Evolutionary conservation across 2,888 invertebrate genomes (phyloP), one percentile per base, ranked within the genome.

Genomic region (Aelia acuminata): DNA sequence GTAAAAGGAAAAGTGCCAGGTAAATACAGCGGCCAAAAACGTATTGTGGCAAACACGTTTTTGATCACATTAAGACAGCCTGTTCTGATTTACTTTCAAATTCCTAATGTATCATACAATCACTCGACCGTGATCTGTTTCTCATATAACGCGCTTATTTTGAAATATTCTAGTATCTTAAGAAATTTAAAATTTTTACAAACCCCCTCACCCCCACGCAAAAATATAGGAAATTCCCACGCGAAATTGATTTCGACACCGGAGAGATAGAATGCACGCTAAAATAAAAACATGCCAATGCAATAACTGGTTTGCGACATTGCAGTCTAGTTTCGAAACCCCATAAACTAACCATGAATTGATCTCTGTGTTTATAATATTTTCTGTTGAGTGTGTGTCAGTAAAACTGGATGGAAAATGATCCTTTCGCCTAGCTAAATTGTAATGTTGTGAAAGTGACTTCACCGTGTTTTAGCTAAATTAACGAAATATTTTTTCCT

Each of bases 111-210:
- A 35, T 11, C 11, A 70, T 70, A 35, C 63, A 70, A 11, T 70
- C 63, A 35, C 63, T 70, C 35, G 63, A 20, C 63, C 63, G 35
- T 70, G 63, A 70, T 70, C 63, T 10, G 63, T 20, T 70, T 70
- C 20, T 70, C 31, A 5, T 35, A 70, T 70, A 70, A 35, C 15
- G 7, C 8, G 11, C 5, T 18, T 35, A 70, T 70, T 70, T 70
- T 35, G 35, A 4, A 31, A 70, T 70, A 35, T 18, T 35, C 20
- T 5, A 70, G 31, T 4, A 15, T 3, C 63, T 70, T 70, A 20
- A 70, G 31, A 70, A 70, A 35, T 70, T 35, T n/a, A 18, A 5
- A 70, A 35, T 70, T 31, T 70, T 70, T 35, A 70, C 31, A 35
- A 20, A 70, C 13, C 35, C 31, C 35, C n/a, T n/a, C n/a, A n/a